Percentiles rank a stretch among this genome's conserved stretches.
Evolutionary conservation across 2,888 invertebrate genomes (phyloP).

Genomic region (Ophion ellenae): DNA sequence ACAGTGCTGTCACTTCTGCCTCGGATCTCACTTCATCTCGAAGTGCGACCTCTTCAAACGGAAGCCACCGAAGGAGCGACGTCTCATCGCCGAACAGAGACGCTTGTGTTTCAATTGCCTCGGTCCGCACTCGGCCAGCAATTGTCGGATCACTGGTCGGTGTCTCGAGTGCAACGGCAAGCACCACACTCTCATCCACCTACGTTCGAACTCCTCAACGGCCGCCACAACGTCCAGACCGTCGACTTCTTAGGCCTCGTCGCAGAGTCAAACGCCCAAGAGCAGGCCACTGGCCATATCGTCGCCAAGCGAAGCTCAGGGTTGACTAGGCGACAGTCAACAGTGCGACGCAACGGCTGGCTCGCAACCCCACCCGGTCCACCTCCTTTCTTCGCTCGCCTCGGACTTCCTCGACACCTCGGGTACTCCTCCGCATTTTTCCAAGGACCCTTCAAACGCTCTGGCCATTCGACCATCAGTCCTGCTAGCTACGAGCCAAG

Average conservation of each 20-base stretch:
- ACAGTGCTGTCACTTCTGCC: slow-evolving; percentile 2
- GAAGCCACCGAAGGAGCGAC: background rate
- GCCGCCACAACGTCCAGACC: background rate
- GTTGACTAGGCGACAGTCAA: background rate
- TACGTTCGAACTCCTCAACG: background rate
- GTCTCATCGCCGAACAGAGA: background rate
- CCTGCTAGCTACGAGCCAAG: background rate
- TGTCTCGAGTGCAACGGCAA: slow-evolving; percentile 14
- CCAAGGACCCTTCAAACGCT: background rate
- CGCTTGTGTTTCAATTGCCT: slow-evolving; percentile 29
- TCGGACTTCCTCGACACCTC: background rate
- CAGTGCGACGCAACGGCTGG: background rate
- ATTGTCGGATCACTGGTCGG: slow-evolving; percentile 4
- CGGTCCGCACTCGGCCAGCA: slow-evolving; percentile 12
- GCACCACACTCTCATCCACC: slow-evolving; percentile 11
- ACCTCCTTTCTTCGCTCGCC: background rate
- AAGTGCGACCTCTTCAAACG: background rate
- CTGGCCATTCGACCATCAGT: background rate
- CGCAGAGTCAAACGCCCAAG: background rate
- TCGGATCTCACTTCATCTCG: background rate
- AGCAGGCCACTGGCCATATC: background rate
- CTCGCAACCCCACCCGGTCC: background rate
- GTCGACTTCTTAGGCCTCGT: background rate
- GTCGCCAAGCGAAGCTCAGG: slow-evolving; percentile 1
- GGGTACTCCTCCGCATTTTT: too few species aligned